Conservation (phyloP, 2,113 vertebrate genomes). For the Oreocharis arfaki region DNA sequence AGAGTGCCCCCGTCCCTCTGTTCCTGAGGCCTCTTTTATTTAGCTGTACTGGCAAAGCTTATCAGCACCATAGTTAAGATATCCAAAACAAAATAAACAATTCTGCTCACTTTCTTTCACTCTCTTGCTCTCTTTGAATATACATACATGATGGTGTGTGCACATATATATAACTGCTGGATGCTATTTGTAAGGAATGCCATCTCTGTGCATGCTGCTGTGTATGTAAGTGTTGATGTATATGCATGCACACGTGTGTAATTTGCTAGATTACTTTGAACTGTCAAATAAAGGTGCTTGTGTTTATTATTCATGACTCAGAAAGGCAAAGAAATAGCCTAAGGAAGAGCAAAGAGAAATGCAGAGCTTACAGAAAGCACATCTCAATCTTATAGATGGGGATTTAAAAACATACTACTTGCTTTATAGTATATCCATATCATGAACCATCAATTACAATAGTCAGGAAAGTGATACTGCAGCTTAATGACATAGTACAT, state of each 20-base stretch:
- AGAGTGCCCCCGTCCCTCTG: neutral
- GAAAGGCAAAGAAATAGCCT: conserved; percentile 41
- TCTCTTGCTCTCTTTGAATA: neutral
- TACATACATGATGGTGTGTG: neutral
- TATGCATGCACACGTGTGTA: neutral
- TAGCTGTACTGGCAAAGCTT: neutral
- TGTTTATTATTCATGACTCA: conserved; percentile 55
- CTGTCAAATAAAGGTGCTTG: conserved; percentile 41
- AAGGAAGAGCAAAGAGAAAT: conserved; percentile 50
- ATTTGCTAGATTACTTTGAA: conserved; percentile 48
- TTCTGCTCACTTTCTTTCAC: neutral
- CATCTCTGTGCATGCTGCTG: neutral
- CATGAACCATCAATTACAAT: conserved; percentile 27
- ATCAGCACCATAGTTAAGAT: neutral
- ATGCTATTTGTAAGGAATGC: neutral
- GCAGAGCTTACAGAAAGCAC: conserved; percentile 6
- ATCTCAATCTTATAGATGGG: conserved; percentile 43
- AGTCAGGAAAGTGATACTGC: neutral
- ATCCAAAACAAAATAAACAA: neutral
- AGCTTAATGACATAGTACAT: conserved; percentile 32
- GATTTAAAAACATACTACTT: conserved; percentile 36
- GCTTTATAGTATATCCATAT: conserved; percentile 13
- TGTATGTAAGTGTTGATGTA: neutral
- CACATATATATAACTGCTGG: neutral
- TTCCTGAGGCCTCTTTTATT: neutral